Conservation (phyloP, 2,113 vertebrate genomes). For the Leucosticte australis region DNA sequence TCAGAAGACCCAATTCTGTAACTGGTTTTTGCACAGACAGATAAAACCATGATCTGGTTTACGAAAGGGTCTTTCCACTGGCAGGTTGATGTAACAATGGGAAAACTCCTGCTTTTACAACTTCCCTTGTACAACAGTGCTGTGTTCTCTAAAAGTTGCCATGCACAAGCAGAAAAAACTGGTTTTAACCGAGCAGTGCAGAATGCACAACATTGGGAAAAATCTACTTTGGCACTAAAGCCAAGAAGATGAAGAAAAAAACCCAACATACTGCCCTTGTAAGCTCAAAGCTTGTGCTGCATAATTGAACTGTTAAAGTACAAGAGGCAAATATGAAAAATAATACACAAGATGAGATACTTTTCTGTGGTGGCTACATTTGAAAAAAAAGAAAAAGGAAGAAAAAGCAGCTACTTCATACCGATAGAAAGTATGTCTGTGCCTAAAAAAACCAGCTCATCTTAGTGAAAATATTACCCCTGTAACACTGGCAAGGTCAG, state of each 20-base stretch:
- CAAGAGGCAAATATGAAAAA: background rate
- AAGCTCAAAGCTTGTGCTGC: background rate
- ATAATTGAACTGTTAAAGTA: background rate
- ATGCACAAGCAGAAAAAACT: background rate
- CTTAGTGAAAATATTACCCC: slow-evolving; percentile 18
- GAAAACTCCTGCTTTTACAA: background rate
- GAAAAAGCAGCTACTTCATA: background rate
- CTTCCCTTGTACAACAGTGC: background rate
- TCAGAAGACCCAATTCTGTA: background rate
- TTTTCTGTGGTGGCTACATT: background rate
- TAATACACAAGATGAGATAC: background rate
- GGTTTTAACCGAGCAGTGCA: background rate
- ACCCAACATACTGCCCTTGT: background rate
- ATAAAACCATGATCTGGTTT: background rate
- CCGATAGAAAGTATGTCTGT: background rate
- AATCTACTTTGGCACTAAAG: background rate
- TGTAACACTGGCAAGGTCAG: background rate
- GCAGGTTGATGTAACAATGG: background rate
- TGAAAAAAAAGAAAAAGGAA: background rate
- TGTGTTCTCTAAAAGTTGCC: background rate
- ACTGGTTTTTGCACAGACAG: background rate
- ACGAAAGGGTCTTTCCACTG: background rate
- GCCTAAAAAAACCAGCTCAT: slow-evolving; percentile 11
- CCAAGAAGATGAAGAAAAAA: background rate
- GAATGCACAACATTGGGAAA: background rate